Base-by-base conservation (phyloP, 2,113 vertebrate genomes). In the Abramis brama region DNA sequence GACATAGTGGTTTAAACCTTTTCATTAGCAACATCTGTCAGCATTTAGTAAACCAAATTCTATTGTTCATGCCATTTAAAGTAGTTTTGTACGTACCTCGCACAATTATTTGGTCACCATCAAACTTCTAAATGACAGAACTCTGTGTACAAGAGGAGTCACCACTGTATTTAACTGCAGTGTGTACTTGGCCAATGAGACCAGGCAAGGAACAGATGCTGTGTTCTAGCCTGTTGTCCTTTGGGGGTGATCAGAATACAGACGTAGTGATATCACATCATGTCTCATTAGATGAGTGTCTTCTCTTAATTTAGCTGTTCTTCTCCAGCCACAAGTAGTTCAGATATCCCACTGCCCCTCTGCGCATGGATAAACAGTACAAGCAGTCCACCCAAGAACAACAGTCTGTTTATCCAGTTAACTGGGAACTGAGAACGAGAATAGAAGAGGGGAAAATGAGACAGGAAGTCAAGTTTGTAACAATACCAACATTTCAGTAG, bases 381-480 rank as follows among this genome's bases (percentile, higher is more conserved):
- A 62, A 70, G 52, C 50, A 52, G 50, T 82, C 47, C 74, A 77
- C 86, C 88, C 87, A 89, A 89, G 89, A 91, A 89, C 87, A 91
- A 91, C 90, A 88, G 70, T 91, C 89, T 90, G 89, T 85, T 91
- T 91, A 89, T 90, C 73, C 86, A 85, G 43, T 92, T 90, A 86
- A 79, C 80, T 17, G 3, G 23, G 33, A 30, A 33, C 47, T 77
- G 33, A 82, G 27, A 52, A 25, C 73, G 5, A 77, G 50, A 39
- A 66, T 23, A 47, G 77, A 62, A 25, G 30, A 47, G 80, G 79
- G 59, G 27, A 8, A 25, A 62, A n/a, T 36, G 52, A 68, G 70
- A 76, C 13, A n/a, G n/a, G 64, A 70, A 6, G 23, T 39, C 23
- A 8, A 68, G 52, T 21, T 21, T n/a, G n/a, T 75, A 75, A 27